Evolutionary conservation across 53 echinoderm and acorn worm species (phyloP).

Genomic region (Stichopus horrens): DNA sequence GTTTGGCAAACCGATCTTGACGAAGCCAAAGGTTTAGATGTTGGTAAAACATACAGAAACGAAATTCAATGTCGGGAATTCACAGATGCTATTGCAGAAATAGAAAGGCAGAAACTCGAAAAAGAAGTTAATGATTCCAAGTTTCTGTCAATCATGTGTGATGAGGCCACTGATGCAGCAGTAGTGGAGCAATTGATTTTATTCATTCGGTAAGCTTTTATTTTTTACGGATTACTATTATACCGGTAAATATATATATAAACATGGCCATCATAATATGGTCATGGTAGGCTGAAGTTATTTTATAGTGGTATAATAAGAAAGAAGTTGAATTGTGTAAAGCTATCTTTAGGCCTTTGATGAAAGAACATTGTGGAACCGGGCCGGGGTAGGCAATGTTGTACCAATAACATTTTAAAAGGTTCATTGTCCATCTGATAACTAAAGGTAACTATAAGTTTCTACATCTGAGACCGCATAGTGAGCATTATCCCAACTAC

Average conservation of each 20-base stretch:
- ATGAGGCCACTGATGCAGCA: conserved; percentile 18
- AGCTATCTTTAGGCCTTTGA: no score
- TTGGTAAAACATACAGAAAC: conserved; percentile 37
- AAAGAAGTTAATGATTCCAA: conserved; percentile 5
- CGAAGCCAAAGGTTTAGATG: conserved; percentile 47
- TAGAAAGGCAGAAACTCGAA: conserved; percentile 8
- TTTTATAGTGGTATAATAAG: background rate
- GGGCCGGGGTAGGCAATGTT: no score
- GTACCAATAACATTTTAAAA: no score
- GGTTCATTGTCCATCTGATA: no score
- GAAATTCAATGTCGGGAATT: conserved; percentile 35
- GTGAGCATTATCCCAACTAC: no score
- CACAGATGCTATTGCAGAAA: conserved; percentile 41
- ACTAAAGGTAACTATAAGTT: no score
- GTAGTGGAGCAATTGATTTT: conserved; percentile 27
- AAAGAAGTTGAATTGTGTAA: background rate
- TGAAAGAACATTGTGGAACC: no score
- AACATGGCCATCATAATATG: conserved; percentile 5
- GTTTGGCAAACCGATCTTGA: conserved; percentile 51
- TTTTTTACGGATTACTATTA: background rate
- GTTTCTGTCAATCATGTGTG: conserved; percentile 15
- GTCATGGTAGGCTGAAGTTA: background rate
- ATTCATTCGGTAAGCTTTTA: conserved; percentile 4
- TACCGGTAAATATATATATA: background rate
- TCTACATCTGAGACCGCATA: no score